Base-by-base conservation (phyloP, 2,113 vertebrate species). In the Actenoides hombroni region DNA sequence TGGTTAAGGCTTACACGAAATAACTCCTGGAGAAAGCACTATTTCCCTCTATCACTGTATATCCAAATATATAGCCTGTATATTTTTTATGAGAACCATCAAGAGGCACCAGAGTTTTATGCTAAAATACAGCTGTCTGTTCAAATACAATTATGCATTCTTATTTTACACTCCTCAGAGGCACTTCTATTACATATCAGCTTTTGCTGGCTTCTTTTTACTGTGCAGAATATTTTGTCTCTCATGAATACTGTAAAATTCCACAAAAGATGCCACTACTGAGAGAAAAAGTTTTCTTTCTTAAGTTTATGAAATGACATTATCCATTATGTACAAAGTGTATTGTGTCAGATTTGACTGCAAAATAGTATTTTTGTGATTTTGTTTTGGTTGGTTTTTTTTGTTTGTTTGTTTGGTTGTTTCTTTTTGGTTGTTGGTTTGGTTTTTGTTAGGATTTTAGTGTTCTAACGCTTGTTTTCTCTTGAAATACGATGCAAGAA, bases 191-290 rank as follows among this genome's bases (percentile, higher is more conserved):
- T 87, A 57, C 25, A 33, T 9, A 74, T 33, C 25, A 40, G 24
- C 3, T 91, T 79, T 77, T 68, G 3, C 48, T 60, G 53, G 16
- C 26, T 73, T 68, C 5, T 61, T 60, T 67, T 92, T 23, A 42
- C 26, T 69, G 76, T 54, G 59, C 15, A 42, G 48, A 53, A 8
- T 53, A 26, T 77, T 80, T 71, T 80, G 16, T 44, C 5, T 37
- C 9, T 35, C 0, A 0, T n/a, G 28, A 75, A 69, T 53, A 39
- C 24, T 49, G 11, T 39, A 28, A 29, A 6, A 46, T 20, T 46
- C 19, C 19, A 46, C 19, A 46, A 46, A 46, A 46, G 46, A 56
- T 65, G 39, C 3, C 21, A 44, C 28, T 40, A 65, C 10, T 51
- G 33, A 44, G 51, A 76, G 28, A 79, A 88, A 71, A 68, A 39